Base-by-base conservation (phyloP, 2,888 invertebrate species). In the Bembecia ichneumoniformis region DNA sequence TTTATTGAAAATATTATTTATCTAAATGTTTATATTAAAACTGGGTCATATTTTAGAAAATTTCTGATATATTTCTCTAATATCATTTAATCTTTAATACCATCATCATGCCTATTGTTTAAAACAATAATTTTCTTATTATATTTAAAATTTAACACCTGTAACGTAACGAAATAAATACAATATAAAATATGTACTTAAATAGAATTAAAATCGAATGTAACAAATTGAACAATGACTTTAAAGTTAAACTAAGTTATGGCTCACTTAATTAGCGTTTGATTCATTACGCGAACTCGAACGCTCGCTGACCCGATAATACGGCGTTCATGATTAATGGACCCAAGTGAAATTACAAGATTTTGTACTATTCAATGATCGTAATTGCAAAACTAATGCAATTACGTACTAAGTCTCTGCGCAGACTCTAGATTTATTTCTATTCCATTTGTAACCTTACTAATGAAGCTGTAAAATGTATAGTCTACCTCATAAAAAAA, bases 181-280 rank as follows among this genome's bases (percentile, higher is more conserved):
- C 28, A 28, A 28, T 28, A 28, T 28, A 1, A 17, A 2, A 9
- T n/a, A n/a, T n/a, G n/a, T n/a, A n/a, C n/a, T n/a, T 28, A 28
- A 28, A 28, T 28, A 9, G 28, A 3, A 28, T 28, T 28, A 7
- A 7, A 7, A 28, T 28, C 28, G 5, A 28, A 28, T 28, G 28
- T 28, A 28, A 28, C 28, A 28, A 28, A 28, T 28, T 28, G 28
- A 28, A 28, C 28, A 28, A 28, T 28, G 28, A 28, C 28, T 2
- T 28, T 28, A 28, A 28, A 28, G 28, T 28, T 28, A 28, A 28
- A 28, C 28, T 9, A 28, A 28, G 28, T 28, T 28, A 28, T 70
- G 69, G 74, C 68, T 69, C 68, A 68, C 74, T 82, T 83, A 82
- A 82, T 82, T 82, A 78, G 74, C 61, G 58, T 62, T 77, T 75